A percentile compares a stretch with the other conserved stretches of the same genome.
These are phyloP conservation scores for Drosophila tristis DNA, from an alignment of 1,140 invertebrate species.

Conservation along the genomic window DNA sequence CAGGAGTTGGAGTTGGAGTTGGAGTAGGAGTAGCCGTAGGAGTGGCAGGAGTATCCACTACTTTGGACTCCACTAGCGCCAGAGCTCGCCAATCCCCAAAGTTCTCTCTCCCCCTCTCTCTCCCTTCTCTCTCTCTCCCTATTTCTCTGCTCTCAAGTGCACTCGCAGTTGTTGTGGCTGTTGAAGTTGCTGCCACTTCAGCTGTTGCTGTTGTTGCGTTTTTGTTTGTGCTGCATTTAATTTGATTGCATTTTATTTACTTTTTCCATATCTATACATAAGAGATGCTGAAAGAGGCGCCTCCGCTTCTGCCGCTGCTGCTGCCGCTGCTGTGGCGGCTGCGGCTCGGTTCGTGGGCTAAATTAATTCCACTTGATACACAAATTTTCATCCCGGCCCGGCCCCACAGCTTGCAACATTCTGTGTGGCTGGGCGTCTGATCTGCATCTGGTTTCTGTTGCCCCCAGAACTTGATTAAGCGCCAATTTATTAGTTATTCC, in stretches of 20 bases:
- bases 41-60: constrained; percentile 38
- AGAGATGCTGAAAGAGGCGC: constrained; percentile 53
- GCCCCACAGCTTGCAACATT: constrained; percentile 44
- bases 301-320: constrained; percentile 11
- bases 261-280: constrained; percentile 48
- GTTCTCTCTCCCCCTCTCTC: constrained; percentile 18
- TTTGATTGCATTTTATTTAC: constrained; percentile 83
- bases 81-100: constrained; percentile 71
- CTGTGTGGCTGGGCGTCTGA: constrained; percentile 32
- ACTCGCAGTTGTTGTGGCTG: constrained; percentile 49
- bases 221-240: constrained; percentile 76
- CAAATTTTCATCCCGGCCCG: constrained; percentile 40
- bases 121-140: background rate
- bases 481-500: constrained; percentile 79
- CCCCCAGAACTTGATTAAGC: constrained; percentile 72
- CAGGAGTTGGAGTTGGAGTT: constrained; percentile 1
- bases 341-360: constrained; percentile 33
- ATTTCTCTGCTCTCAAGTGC: constrained; percentile 56
- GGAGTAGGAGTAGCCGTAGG: constrained; percentile 22
- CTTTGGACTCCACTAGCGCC: constrained; percentile 59
- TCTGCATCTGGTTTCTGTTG: constrained; percentile 49
- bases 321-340: background rate
- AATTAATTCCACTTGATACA: constrained; percentile 78
- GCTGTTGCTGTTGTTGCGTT: constrained; percentile 23
- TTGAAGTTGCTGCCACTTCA: constrained; percentile 66